Conservation (phyloP, 2,888 invertebrate genomes). For the Masnerella sp. region DNA sequence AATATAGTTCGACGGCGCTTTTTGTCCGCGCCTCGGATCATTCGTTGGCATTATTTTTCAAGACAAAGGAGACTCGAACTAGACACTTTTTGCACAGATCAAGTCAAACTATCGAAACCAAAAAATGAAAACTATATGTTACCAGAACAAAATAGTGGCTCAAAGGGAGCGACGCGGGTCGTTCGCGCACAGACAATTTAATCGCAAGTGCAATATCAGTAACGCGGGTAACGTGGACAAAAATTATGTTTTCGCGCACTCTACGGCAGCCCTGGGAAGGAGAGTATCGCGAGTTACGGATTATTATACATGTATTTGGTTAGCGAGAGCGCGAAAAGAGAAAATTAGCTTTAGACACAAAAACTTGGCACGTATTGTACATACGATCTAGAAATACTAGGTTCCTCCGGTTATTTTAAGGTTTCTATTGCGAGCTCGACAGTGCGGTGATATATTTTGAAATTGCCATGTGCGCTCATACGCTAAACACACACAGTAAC, state of each 20-base stretch:
- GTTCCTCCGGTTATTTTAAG: slow-evolving; percentile 62
- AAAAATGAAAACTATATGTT: too few relatives aligned
- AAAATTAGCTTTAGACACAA: slow-evolving; percentile 61
- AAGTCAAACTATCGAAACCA: too few relatives aligned
- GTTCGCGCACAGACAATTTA: neutral
- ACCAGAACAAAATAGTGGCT: slow-evolving; percentile 4
- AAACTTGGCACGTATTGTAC: slow-evolving; percentile 68
- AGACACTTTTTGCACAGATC: too few relatives aligned
- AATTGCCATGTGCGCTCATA: slow-evolving; percentile 53
- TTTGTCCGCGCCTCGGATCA: too few relatives aligned
- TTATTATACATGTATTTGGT: slow-evolving; percentile 40
- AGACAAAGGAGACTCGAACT: neutral
- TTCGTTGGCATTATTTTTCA: neutral
- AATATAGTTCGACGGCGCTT: too few relatives aligned
- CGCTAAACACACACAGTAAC: slow-evolving; percentile 7
- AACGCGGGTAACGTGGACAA: neutral
- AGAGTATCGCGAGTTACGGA: slow-evolving; percentile 36
- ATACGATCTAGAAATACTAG: slow-evolving; percentile 66
- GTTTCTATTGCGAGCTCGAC: slow-evolving; percentile 59
- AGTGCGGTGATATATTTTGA: slow-evolving; percentile 50
- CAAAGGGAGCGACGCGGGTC: slow-evolving; percentile 5
- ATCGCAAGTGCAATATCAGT: slow-evolving; percentile 19
- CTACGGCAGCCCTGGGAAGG: slow-evolving; percentile 42
- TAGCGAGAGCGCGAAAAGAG: slow-evolving; percentile 45
- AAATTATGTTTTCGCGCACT: neutral